Evolutionary conservation across 2,888 invertebrate species (phyloP).

Genomic region (Busseola fusca): DNA sequence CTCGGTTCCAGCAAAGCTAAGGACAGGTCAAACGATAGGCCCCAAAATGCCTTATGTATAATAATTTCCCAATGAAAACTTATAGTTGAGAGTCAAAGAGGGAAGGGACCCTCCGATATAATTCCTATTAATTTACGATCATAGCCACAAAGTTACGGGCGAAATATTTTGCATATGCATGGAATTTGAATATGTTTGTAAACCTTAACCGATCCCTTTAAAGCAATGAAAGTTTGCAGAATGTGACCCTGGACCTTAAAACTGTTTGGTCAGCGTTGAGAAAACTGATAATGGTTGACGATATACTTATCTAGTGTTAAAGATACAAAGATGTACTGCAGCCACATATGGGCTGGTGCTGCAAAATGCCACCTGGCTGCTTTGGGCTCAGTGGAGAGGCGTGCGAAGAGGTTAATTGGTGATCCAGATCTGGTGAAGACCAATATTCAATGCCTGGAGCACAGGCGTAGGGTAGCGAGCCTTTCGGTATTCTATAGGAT

Average conservation of each 20-base stretch:
- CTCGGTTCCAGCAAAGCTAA: too few relatives aligned
- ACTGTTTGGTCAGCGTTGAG: conserved; percentile 30
- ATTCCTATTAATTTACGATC: conserved; percentile 57
- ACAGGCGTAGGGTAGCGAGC: too few relatives aligned
- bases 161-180: conserved; percentile 61
- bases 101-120: conserved; percentile 33
- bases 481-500: too few relatives aligned
- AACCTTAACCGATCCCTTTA: conserved; percentile 49
- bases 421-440: too few relatives aligned
- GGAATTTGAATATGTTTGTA: conserved; percentile 60
- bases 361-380: too few relatives aligned
- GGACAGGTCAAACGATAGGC: conserved; percentile 26
- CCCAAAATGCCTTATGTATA: conserved; percentile 44
- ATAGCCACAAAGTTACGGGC: conserved; percentile 48
- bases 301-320: not conserved
- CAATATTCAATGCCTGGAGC: too few relatives aligned
- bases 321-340: too few relatives aligned
- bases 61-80: conserved; percentile 52
- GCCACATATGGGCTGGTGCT: too few relatives aligned
- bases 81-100: conserved; percentile 42
- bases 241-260: conserved; percentile 43
- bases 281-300: not conserved
- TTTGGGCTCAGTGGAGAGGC: too few relatives aligned
- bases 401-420: too few relatives aligned
- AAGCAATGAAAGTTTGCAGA: conserved; percentile 59